Evolutionary conservation across 2,888 invertebrate genomes (phyloP).

Genomic region (Chelonus formosanus): DNA sequence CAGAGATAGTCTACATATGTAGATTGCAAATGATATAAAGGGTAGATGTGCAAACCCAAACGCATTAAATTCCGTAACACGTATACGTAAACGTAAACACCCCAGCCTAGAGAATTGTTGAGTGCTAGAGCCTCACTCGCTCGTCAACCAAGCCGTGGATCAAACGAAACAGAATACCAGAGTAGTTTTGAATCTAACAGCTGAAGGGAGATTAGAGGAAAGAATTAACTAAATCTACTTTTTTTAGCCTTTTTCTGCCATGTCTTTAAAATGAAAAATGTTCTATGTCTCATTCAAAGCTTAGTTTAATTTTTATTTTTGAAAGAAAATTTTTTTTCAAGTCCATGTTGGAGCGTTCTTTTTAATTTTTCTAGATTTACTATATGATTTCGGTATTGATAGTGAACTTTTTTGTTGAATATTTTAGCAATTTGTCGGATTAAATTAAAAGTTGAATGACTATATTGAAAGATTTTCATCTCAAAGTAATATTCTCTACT

Average conservation of each 20-base stretch:
- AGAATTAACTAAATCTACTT: not conserved
- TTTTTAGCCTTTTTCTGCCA: not conserved
- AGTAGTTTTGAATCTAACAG: constrained; percentile 12
- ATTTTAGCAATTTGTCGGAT: too few relatives aligned
- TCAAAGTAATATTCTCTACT: too few relatives aligned
- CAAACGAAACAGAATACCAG: constrained; percentile 20
- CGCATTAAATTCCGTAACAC: constrained; percentile 33
- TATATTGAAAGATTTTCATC: too few relatives aligned
- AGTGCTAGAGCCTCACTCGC: constrained; percentile 31
- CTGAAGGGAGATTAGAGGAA: constrained; percentile 1
- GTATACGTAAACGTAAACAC: constrained; percentile 32
- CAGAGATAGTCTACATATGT: constrained; percentile 14
- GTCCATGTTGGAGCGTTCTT: too few relatives aligned
- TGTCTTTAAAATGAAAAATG: not conserved
- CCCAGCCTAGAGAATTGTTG: constrained; percentile 35
- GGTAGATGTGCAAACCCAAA: constrained; percentile 27
- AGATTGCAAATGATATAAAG: constrained; percentile 5
- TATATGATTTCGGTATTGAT: too few relatives aligned
- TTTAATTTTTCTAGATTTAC: too few relatives aligned
- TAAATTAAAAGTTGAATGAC: too few relatives aligned
- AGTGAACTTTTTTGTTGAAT: too few relatives aligned
- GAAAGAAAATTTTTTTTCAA: too few relatives aligned
- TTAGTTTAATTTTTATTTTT: too few relatives aligned
- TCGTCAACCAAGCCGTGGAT: constrained; percentile 36
- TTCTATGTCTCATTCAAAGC: too few relatives aligned